Conservation (phyloP, 2,888 invertebrate genomes). For the Venustoraphidia nigricollis region DNA sequence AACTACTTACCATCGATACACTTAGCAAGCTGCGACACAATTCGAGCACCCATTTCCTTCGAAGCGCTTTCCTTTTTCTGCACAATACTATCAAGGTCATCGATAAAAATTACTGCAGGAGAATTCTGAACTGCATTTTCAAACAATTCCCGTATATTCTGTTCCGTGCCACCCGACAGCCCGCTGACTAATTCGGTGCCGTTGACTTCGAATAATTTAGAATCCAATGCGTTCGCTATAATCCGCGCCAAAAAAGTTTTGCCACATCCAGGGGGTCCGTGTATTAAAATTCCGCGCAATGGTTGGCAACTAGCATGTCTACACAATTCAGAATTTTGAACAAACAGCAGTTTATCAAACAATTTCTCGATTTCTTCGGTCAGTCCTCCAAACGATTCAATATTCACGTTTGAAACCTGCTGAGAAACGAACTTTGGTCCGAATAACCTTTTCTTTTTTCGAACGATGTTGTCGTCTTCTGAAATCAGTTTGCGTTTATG, state of each 20-base stretch:
- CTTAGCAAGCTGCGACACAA: slow-evolving; percentile 82
- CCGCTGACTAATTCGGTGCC: slow-evolving; percentile 90
- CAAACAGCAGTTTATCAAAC: slow-evolving; percentile 44
- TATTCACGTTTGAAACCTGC: too few species aligned
- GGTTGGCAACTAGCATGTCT: slow-evolving; percentile 68
- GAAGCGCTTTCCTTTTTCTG: slow-evolving; percentile 79
- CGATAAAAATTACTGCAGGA: slow-evolving; percentile 82
- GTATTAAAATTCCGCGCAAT: slow-evolving; percentile 79
- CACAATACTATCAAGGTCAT: slow-evolving; percentile 94
- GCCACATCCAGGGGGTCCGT: slow-evolving; percentile 95
- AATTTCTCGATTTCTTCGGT: slow-evolving; percentile 18
- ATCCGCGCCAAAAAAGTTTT: slow-evolving; percentile 70
- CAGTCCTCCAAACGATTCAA: too few species aligned
- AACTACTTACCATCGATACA: slow-evolving; percentile 62
- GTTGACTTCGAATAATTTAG: slow-evolving; percentile 75
- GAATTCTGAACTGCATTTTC: slow-evolving; percentile 59
- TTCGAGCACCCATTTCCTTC: slow-evolving; percentile 90
- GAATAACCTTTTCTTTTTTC: too few species aligned
- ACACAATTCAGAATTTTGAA: slow-evolving; percentile 85
- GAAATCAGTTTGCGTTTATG: too few species aligned
- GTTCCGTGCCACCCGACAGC: slow-evolving; percentile 91
- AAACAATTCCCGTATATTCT: slow-evolving; percentile 80
- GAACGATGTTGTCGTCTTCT: too few species aligned
- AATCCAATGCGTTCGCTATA: slow-evolving; percentile 71
- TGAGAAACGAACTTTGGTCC: too few species aligned